Conservation (phyloP, 2,888 invertebrate genomes). For the Polyommatus icarus region DNA sequence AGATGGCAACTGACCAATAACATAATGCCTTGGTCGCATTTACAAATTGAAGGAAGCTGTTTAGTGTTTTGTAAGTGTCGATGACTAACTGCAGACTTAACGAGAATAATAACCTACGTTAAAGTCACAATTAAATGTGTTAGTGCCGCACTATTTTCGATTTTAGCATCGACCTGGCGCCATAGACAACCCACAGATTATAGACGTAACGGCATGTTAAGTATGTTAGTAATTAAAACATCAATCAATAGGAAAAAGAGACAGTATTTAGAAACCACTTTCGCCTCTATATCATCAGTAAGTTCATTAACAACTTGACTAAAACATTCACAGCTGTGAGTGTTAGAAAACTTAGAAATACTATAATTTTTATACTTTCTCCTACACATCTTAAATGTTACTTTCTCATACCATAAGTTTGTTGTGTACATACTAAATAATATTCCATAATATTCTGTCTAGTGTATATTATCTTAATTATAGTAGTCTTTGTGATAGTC, state of each 20-base stretch:
- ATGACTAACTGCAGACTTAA: too few relatives aligned
- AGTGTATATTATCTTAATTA: too few relatives aligned
- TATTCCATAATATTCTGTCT: not conserved
- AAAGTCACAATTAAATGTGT: too few relatives aligned
- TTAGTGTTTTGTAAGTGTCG: too few relatives aligned
- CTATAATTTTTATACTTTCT: not conserved
- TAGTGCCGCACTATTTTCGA: too few relatives aligned
- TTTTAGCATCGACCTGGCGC: not conserved
- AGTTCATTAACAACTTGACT: not conserved
- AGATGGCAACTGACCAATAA: too few relatives aligned
- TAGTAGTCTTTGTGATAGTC: too few relatives aligned
- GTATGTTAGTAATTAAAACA: not conserved
- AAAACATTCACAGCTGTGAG: not conserved
- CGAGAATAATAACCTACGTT: too few relatives aligned
- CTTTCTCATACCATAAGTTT: not conserved
- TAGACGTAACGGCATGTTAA: slow-evolving; percentile 1
- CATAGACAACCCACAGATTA: not conserved
- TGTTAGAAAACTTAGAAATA: not conserved
- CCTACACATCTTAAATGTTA: not conserved
- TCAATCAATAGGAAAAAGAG: slow-evolving; percentile 9
- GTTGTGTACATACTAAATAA: not conserved
- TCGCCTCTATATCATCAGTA: not conserved
- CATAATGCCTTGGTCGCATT: too few relatives aligned
- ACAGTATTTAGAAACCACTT: not conserved
- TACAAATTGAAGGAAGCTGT: too few relatives aligned